Base-by-base conservation (phyloP, 2,888 invertebrate genomes). In the Amaurobius ferox region DNA sequence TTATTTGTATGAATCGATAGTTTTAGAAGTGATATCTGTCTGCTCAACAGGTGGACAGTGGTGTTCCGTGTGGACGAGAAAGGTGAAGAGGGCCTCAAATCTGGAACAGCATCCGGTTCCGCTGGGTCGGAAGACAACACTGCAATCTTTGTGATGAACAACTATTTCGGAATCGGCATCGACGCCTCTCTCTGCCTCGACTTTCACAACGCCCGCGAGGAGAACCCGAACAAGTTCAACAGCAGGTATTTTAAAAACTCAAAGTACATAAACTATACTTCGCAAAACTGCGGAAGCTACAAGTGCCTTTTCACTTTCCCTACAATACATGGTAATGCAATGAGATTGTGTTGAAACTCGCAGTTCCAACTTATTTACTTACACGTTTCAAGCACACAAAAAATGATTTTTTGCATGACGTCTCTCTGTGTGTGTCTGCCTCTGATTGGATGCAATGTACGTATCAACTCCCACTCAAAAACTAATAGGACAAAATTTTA, bases 141-240 rank as follows among this genome's bases (percentile, higher is more conserved):
- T 68, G 97, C 98, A 92, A 99, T 99, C 92, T 97, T 98, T 92
- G 99, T 99, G 89, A 99, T 99, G 99, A 99, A 99, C 94, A 99
- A 99, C 93, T 99, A 99, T 93, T 99, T 99, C 93, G 99, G 99
- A 80, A 98, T 99, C 91, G 99, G 99, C 87, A 97, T 99, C 91
- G 99, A 99, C 93, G 99, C 99, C 40, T 99, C 99, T 92, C 94
- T 99, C 88, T 99, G 98, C 91, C 94, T 99, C 90, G 99, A 98
- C 93, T 99, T 99, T 93, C 99, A 99, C 92, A 99, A 98, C 92
- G 99, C 99, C 67, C 94, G 99, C 88, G 99, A 99, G 92, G 99
- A 99, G 92, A 99, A 99, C 93, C 99, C 99, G 48, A 97, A 98
- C 92, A 99, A 98, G 92, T 99, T 99, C 92, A 99, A 98, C 92